Evolutionary conservation across 1,140 invertebrate species (phyloP).

Genomic region (Bursaphelenchus mucronatus): DNA sequence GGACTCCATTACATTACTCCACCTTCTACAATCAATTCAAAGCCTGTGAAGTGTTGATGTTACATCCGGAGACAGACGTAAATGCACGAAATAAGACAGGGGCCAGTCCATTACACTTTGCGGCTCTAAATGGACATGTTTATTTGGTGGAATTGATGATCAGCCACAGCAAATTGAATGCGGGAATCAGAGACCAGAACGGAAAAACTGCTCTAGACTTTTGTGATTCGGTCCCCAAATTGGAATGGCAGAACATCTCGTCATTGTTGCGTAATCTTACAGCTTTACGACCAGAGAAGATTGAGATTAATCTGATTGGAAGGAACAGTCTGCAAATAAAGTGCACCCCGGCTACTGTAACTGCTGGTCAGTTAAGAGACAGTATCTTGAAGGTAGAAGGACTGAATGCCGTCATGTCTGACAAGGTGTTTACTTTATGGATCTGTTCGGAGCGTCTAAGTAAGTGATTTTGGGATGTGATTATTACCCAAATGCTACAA

Average conservation of each 20-base stretch:
- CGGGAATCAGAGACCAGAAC: conserved; percentile 38
- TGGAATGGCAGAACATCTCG: conserved; percentile 48
- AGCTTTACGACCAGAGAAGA: conserved; percentile 35
- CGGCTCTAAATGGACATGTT: conserved; percentile 50
- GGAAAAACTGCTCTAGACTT: conserved; percentile 52
- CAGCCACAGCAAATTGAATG: conserved; percentile 39
- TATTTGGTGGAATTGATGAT: conserved; percentile 54
- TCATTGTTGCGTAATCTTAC: conserved; percentile 28
- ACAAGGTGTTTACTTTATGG: conserved; percentile 52
- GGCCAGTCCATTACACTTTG: conserved; percentile 53
- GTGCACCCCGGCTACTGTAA: conserved; percentile 26
- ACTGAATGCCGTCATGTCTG: conserved; percentile 16
- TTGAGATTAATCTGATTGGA: conserved; percentile 43
- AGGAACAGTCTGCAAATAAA: conserved; percentile 41
- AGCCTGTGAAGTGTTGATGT: conserved; percentile 41
- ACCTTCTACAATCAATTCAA: conserved; percentile 52
- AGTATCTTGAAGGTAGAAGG: conserved; percentile 42
- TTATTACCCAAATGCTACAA: conserved; percentile 4
- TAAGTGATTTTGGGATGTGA: conserved; percentile 32
- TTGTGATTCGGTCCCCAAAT: conserved; percentile 46
- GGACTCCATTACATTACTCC: conserved; percentile 56
- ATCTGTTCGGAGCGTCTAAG: conserved; percentile 43
- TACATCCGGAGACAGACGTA: conserved; percentile 41
- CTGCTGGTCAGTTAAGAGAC: conserved; percentile 44
- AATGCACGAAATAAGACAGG: conserved; percentile 52